phyloP scores from a whole-genome alignment of 2,113 vertebrate species.

The Amphilophus citrinellus region DNA sequence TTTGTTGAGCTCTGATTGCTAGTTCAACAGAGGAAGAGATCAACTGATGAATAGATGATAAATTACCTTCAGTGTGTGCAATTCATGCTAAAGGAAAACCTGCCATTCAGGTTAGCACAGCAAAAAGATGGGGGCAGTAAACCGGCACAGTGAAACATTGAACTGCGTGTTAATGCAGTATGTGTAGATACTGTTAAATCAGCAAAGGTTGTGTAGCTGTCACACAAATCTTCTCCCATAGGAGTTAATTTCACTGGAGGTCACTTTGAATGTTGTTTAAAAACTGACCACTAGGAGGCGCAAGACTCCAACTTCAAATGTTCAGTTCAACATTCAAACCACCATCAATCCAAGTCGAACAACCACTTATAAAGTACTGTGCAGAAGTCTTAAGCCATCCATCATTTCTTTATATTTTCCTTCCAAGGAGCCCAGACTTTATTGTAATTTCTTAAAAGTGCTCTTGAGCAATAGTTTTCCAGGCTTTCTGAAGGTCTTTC shows the following conservation, averaged over 20 bases:
- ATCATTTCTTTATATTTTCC: too few relatives aligned
- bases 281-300: not conserved
- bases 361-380: too few relatives aligned
- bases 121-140: not conserved
- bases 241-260: not conserved
- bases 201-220: not conserved
- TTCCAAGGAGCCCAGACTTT: too few relatives aligned
- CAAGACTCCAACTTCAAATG: not conserved
- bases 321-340: not conserved
- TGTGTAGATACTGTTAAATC: not conserved
- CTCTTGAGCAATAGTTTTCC: too few relatives aligned
- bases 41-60: not conserved
- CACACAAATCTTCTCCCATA: not conserved
- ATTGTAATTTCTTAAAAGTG: too few relatives aligned
- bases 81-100: not conserved
- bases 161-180: not conserved
- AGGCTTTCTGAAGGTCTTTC: too few relatives aligned
- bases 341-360: too few relatives aligned
- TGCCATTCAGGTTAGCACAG: not conserved
- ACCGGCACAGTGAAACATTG: not conserved
- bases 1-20: not conserved
- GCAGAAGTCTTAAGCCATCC: too few relatives aligned
- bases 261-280: not conserved
- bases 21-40: not conserved
- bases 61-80: not conserved